Evolutionary conservation across 2,888 invertebrate genomes (phyloP), one percentile per base, ranked within the genome.

Genomic region (Leuctra nigra): DNA sequence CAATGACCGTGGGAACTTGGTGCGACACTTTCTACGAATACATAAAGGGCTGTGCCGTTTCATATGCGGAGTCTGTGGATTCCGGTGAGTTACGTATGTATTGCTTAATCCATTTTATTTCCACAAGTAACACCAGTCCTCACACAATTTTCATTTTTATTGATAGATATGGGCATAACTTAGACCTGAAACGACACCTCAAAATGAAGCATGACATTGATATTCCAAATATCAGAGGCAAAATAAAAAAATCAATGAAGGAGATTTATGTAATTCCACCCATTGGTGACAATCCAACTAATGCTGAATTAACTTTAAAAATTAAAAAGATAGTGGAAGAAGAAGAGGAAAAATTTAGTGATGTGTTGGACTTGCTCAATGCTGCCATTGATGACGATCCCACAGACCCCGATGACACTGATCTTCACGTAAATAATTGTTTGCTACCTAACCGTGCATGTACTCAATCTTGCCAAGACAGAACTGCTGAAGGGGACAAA

Each of bases 41-140:
- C 62, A 62, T 23, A 39, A 41, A 13, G 59, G 52, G 7, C 41
- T 62, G 14, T 55, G 59, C 2, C 61, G 62, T 4, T 62, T 62
- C 46, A 50, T 62, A 20, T 62, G 62, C 53, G 62, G 62, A 0
- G 14, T 62, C 6, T 62, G 62, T 53, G 62, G 58, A 38, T n/a
- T n/a, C n/a, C n/a, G n/a, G n/a, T n/a, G n/a, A n/a, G n/a, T n/a
- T n/a, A n/a, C n/a, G n/a, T n/a, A n/a, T n/a, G n/a, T n/a, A n/a
- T n/a, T n/a, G n/a, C n/a, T n/a, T n/a, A n/a, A n/a, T n/a, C n/a
- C n/a, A n/a, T n/a, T n/a, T n/a, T n/a, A n/a, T n/a, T n/a, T n/a
- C n/a, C n/a, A n/a, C n/a, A n/a, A n/a, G n/a, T n/a, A n/a, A n/a
- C n/a, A n/a, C n/a, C n/a, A n/a, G n/a, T n/a, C n/a, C n/a, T n/a